These are phyloP conservation scores for Oreochromis grahami DNA, from an alignment of 2,797 vertebrate genomes.

Conservation along the genomic window DNA sequence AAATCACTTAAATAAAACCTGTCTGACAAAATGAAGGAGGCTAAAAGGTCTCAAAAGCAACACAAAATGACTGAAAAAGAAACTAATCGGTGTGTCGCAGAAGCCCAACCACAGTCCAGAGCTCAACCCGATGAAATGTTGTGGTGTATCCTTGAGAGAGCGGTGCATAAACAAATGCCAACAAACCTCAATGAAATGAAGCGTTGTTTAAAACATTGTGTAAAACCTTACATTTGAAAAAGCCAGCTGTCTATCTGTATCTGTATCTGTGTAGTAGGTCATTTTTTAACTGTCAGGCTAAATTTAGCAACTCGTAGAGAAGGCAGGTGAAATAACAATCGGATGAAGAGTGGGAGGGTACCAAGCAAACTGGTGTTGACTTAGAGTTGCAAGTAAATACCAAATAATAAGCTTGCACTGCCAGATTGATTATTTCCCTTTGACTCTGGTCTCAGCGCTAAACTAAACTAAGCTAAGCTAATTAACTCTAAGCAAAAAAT, in stretches of 20 bases:
- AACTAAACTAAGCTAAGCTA: background rate
- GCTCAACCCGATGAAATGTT: background rate
- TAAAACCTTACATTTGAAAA: background rate
- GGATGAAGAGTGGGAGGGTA: background rate
- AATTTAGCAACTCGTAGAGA: background rate
- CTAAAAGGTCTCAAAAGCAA: background rate
- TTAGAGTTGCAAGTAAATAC: background rate
- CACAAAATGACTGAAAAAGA: background rate
- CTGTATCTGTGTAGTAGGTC: background rate
- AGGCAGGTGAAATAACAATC: background rate
- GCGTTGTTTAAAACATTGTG: background rate
- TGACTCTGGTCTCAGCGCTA: background rate
- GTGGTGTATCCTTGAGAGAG: background rate
- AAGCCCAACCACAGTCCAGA: background rate
- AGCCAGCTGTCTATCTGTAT: background rate
- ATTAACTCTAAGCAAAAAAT: background rate
- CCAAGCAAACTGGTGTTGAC: background rate
- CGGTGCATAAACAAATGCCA: background rate
- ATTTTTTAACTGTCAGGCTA: background rate
- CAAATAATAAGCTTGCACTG: fast-evolving
- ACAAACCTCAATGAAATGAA: background rate
- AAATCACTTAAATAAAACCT: background rate
- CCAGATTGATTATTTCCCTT: background rate
- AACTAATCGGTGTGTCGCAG: background rate
- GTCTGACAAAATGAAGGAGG: background rate